phyloP scores from a whole-genome alignment of 92 coral and sea anemone genomes.

The Heteractis magnifica region DNA sequence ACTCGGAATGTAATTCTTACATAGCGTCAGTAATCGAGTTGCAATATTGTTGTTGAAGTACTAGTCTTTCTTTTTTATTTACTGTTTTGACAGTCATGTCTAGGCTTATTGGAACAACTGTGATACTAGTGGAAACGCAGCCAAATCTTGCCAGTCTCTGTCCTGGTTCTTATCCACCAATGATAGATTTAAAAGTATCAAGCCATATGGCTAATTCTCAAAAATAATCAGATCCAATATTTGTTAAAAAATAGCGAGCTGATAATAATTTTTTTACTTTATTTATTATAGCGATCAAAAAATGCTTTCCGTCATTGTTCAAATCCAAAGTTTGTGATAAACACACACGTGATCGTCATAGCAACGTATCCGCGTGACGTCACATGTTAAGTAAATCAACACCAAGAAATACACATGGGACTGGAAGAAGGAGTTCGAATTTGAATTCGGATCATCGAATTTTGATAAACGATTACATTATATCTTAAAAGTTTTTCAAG shows the following conservation, averaged over 20 bases:
- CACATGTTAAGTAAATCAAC: constrained; percentile 66
- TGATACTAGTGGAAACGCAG: not conserved
- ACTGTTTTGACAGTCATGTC: not conserved
- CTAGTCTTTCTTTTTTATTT: no score
- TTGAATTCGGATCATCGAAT: constrained; percentile 19
- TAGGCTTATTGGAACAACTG: not conserved
- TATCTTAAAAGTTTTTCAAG: not conserved
- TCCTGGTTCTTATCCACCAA: not conserved
- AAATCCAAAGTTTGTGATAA: constrained; percentile 50
- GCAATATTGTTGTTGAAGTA: not conserved
- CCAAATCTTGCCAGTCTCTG: not conserved
- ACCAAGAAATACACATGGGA: constrained; percentile 36
- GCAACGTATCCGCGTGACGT: constrained; percentile 79
- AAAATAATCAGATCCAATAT: not conserved
- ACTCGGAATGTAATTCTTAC: no score
- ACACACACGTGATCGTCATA: constrained; percentile 53
- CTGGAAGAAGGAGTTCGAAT: constrained; percentile 14
- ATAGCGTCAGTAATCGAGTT: not conserved
- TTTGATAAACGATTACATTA: not conserved
- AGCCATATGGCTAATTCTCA: not conserved
- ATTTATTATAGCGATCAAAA: constrained; percentile 11
- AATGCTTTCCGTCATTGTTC: constrained; percentile 18
- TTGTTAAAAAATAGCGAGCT: not conserved
- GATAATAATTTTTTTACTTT: not conserved
- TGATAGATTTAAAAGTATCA: not conserved